phyloP scores from a whole-genome alignment of 2,797 vertebrate species.

The Microctenopoma lineatum region DNA sequence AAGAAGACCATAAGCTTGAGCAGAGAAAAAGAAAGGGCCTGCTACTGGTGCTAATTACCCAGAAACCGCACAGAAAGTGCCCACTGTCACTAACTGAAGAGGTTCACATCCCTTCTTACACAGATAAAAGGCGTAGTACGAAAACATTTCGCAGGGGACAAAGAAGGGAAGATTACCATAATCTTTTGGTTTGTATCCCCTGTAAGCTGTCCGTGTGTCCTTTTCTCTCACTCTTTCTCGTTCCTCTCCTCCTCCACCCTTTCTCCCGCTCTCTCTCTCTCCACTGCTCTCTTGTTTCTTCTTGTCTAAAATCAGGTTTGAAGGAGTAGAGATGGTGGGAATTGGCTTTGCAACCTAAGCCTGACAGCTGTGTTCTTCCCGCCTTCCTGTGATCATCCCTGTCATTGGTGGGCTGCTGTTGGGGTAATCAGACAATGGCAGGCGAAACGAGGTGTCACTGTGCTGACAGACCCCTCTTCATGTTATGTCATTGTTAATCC shows the following conservation, averaged over 20 bases:
- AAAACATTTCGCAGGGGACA: conserved; percentile 99
- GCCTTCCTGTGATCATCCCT: conserved; percentile 95
- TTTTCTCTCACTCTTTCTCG: conserved; percentile 75
- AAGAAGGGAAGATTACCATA: conserved; percentile 99
- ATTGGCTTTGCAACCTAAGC: conserved; percentile 89
- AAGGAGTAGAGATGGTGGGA: conserved; percentile 89
- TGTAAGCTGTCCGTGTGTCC: conserved; percentile 97
- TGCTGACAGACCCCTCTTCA: conserved; percentile 89
- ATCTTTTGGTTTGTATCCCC: conserved; percentile 98
- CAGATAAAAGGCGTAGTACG: conserved; percentile 99
- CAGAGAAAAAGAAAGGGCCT: conserved; percentile 98
- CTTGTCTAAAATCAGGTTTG: conserved; percentile 92
- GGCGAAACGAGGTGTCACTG: conserved; percentile 90
- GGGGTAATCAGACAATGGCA: conserved; percentile 89
- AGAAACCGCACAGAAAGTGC: conserved; percentile 99
- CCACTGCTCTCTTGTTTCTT: conserved; percentile 75
- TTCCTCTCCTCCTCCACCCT: conserved; percentile 64
- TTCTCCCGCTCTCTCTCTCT: conserved; percentile 66
- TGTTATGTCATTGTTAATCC: conserved; percentile 89
- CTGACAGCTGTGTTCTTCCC: conserved; percentile 95
- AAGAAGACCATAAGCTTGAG: conserved; percentile 99
- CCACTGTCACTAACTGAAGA: conserved; percentile 98
- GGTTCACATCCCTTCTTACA: conserved; percentile 98
- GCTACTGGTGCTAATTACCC: conserved; percentile 99
- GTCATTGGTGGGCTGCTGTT: conserved; percentile 88